Percentiles rank a stretch among this genome's conserved stretches.
Conservation (phyloP, 2,888 invertebrate species). For the Hemicrepidius hirtus region DNA sequence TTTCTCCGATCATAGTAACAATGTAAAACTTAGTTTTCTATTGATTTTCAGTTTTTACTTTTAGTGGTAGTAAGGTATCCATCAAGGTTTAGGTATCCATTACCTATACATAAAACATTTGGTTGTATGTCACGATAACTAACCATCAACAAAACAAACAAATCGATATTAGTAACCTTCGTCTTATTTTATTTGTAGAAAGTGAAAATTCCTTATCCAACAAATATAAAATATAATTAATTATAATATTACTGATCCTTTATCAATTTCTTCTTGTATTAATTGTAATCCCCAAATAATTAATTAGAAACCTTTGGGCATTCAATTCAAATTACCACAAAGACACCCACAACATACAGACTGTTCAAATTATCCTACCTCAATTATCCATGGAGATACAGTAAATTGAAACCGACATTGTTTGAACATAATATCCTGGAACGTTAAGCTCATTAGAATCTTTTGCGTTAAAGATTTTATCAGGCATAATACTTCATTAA, state of each 20-base stretch:
- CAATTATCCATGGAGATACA: conserved; percentile 17
- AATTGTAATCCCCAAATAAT: conserved; percentile 30
- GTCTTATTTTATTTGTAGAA: too few species aligned
- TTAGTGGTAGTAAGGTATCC: too few species aligned
- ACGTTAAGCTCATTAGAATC: too few species aligned
- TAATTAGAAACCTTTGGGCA: conserved; percentile 19
- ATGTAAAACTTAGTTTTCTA: not conserved
- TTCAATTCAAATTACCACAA: conserved; percentile 38
- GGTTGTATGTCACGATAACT: not conserved
- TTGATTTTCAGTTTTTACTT: not conserved
- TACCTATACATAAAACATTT: too few species aligned
- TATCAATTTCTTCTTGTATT: not conserved
- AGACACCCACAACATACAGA: conserved; percentile 27
- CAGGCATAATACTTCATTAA: not conserved
- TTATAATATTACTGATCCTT: too few species aligned
- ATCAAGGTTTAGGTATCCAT: too few species aligned
- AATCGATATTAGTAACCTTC: too few species aligned
- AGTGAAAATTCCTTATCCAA: too few species aligned
- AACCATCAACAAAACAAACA: too few species aligned
- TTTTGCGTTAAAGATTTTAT: too few species aligned
- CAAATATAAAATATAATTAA: too few species aligned
- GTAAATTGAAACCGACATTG: not conserved
- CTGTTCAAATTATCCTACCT: conserved; percentile 26
- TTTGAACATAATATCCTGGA: not conserved
- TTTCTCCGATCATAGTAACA: not conserved